These are phyloP conservation scores for Calypte anna DNA, from an alignment of 2,113 vertebrate species.

Conservation along the genomic window DNA sequence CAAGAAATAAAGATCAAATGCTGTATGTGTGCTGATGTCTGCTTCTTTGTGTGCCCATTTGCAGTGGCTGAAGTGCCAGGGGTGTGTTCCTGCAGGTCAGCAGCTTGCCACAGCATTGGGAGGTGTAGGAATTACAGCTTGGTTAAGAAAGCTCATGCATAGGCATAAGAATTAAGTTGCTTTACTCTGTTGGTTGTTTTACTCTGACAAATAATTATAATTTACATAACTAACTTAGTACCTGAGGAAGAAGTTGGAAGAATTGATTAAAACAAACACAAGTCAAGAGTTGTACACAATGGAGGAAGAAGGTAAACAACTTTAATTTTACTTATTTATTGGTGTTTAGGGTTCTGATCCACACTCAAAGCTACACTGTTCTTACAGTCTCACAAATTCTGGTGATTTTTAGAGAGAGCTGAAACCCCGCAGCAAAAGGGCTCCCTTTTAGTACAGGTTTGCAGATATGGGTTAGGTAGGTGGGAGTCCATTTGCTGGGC, in stretches of 20 bases:
- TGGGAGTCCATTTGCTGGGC: too few relatives aligned
- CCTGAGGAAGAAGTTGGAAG: background rate
- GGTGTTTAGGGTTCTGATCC: background rate
- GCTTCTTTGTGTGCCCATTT: background rate
- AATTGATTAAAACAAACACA: background rate
- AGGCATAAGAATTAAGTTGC: background rate
- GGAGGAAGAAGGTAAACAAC: background rate
- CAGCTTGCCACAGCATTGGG: background rate
- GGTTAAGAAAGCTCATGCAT: accelerated
- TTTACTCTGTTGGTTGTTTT: background rate
- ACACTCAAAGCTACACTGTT: accelerated
- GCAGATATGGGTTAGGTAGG: background rate
- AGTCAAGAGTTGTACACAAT: accelerated
- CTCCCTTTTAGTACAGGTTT: background rate
- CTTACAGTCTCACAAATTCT: background rate
- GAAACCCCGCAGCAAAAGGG: background rate
- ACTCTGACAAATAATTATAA: background rate
- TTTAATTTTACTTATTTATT: background rate
- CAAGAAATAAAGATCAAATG: slow-evolving; percentile 55
- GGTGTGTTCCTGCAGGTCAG: background rate
- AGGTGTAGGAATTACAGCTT: accelerated
- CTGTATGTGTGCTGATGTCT: background rate
- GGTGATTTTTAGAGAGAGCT: background rate
- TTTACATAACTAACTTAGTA: background rate
- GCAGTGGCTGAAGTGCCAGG: background rate